Conservation (phyloP, 2,797 vertebrate genomes). For the Champsocephalus esox region DNA sequence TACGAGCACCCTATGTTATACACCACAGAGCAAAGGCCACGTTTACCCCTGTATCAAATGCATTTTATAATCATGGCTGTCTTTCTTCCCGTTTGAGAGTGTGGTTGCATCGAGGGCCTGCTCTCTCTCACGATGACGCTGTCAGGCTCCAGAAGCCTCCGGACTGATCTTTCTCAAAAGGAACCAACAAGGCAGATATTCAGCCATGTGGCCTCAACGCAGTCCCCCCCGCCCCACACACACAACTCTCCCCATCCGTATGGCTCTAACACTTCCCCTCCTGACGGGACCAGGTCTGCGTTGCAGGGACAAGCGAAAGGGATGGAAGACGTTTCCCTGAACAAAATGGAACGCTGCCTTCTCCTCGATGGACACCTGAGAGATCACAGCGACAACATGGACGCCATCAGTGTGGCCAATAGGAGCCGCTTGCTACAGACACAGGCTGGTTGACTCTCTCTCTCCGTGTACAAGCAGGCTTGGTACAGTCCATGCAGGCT, state of each 20-base stretch:
- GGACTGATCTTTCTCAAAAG: slow-evolving; percentile 41
- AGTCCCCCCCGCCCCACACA: neutral
- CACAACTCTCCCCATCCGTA: slow-evolving; percentile 11
- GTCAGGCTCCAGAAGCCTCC: slow-evolving; percentile 38
- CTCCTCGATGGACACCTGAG: slow-evolving; percentile 46
- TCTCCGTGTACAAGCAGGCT: slow-evolving; percentile 65
- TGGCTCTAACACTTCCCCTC: slow-evolving; percentile 6
- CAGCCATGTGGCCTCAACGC: slow-evolving; percentile 42
- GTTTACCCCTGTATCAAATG: slow-evolving; percentile 70
- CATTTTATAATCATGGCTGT: slow-evolving; percentile 73
- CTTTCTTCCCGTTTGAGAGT: slow-evolving; percentile 54
- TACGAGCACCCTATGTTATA: slow-evolving; percentile 62
- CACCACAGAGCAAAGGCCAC: slow-evolving; percentile 60
- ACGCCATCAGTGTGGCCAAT: slow-evolving; percentile 1
- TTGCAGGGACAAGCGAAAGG: neutral
- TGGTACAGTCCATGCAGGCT: slow-evolving; percentile 52
- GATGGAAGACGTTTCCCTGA: neutral
- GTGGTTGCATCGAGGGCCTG: slow-evolving; percentile 47
- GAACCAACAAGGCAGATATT: slow-evolving; percentile 39
- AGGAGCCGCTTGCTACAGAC: slow-evolving; percentile 32
- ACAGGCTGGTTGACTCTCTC: slow-evolving; percentile 25
- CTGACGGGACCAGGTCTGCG: slow-evolving; percentile 13
- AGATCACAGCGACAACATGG: slow-evolving; percentile 49
- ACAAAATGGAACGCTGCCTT: slow-evolving; percentile 48
- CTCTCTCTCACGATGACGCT: slow-evolving; percentile 54